These are phyloP conservation scores for Ichneumoninae sp. DNA, from an alignment of 2,888 invertebrate genomes.

Conservation along the genomic window DNA sequence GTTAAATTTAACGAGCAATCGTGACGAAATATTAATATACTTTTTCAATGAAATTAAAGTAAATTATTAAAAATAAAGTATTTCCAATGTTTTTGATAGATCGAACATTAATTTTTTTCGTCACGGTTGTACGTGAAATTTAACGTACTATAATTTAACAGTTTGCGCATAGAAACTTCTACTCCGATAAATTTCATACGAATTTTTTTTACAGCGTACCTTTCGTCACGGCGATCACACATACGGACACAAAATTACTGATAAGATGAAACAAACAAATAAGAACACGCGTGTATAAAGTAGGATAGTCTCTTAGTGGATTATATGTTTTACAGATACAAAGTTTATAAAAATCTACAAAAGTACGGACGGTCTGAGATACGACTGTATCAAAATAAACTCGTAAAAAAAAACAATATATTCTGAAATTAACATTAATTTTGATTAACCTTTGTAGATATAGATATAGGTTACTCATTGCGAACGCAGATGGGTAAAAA, in stretches of 20 bases:
- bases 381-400: slow-evolving; percentile 1
- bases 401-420: not conserved
- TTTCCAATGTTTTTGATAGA: too few species aligned
- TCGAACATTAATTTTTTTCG: too few species aligned
- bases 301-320: slow-evolving; percentile 24
- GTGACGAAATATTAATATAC: too few species aligned
- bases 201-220: too few species aligned
- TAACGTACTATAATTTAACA: too few species aligned
- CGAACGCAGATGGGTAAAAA: not conserved
- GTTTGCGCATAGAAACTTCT: too few species aligned
- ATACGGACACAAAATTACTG: not conserved
- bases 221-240: slow-evolving; percentile 10
- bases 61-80: too few species aligned
- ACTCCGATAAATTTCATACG: too few species aligned
- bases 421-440: not conserved
- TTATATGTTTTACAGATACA: slow-evolving; percentile 51
- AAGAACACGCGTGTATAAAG: slow-evolving; percentile 27
- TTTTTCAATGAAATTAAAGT: too few species aligned
- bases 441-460: not conserved
- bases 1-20: too few species aligned
- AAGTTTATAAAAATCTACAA: slow-evolving; percentile 23
- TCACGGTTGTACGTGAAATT: too few species aligned
- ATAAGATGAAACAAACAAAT: not conserved
- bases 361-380: not conserved
- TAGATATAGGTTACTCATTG: not conserved